Conservation (phyloP, 2,888 invertebrate species). For the Agrenia bidenticulata region DNA sequence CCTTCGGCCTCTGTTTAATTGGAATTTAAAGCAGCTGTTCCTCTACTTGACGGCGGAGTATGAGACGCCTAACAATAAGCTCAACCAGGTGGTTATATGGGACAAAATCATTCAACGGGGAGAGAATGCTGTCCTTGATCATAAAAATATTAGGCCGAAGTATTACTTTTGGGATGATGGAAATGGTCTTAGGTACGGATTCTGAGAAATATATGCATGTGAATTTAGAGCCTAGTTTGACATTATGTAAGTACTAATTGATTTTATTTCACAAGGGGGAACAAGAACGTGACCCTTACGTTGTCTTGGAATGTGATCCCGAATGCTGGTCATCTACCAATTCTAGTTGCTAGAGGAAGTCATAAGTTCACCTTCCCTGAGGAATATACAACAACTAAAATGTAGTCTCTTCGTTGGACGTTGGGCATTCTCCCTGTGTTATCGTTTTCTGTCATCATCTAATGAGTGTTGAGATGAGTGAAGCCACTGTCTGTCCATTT, state of each 20-base stretch:
- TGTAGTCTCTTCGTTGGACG: conserved; percentile 56
- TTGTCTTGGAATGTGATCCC: conserved; percentile 98
- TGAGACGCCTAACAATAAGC: conserved; percentile 77
- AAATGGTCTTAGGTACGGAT: conserved; percentile 88
- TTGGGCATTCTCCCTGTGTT: too few species aligned
- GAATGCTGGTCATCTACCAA: conserved; percentile 92
- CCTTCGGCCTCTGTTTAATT: conserved; percentile 90
- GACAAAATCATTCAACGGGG: conserved; percentile 95
- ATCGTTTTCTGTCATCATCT: too few species aligned
- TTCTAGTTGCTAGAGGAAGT: conserved; percentile 76
- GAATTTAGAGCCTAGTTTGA: too few species aligned
- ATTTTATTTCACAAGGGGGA: conserved; percentile 82
- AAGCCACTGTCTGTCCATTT: too few species aligned
- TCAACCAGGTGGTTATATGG: conserved; percentile 96
- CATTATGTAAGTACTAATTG: too few species aligned
- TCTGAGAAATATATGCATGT: too few species aligned
- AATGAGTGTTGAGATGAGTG: too few species aligned
- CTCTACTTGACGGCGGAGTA: conserved; percentile 97
- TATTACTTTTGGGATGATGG: conserved; percentile 99
- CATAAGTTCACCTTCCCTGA: conserved; percentile 88
- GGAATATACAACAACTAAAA: conserved; percentile 74
- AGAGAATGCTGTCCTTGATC: conserved; percentile 88
- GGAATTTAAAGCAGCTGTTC: conserved; percentile 99
- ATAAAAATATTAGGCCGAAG: conserved; percentile 92
- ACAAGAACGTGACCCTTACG: conserved; percentile 91